Base-by-base conservation (phyloP, 1,140 invertebrate species). In the Elysia chlorotica region DNA sequence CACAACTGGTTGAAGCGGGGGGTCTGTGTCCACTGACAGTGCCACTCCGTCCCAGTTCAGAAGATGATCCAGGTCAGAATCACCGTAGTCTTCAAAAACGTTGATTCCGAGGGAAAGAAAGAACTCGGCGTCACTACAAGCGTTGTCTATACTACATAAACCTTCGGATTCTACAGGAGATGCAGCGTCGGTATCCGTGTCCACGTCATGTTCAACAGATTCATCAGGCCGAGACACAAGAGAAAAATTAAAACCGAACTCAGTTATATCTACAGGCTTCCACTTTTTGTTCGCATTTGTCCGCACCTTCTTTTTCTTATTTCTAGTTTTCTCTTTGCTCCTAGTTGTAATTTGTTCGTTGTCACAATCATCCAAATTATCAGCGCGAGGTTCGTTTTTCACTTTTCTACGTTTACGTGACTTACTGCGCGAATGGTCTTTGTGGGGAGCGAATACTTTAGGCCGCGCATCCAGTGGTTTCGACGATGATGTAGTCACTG, bases 281-380 rank as follows among this genome's bases (percentile, higher is more conserved):
- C 83, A 83, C 73, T 82, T 85, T 61, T 79, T 81, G 30, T 79
- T 80, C 65, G 78, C 78, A 35, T 69, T 73, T 36, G 65, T 72
- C 62, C 57, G 65, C 14, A 78, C 73, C 37, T 19, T 74, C 17
- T 68, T 73, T 56, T 61, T 48, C 41, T 35, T 63, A 23, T 63
- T 61, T 48, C 31, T 57, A 61, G 36, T 73, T 65, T 48, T n/a
- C 28, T 25, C 30, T 25, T 25, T 28, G 21, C 36, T 35, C 25
- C 5, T 33, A 38, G 10, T 2, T 10, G 33, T 35, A 36, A 23
- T 25, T n/a, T 61, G 31, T 56, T 65, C 35, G 33, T 69, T 67
- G 53, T 72, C 53, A 4, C n/a, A 0, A 1, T 23, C 30, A 31
- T 41, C 28, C 19, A 25, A 2, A 25, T 2, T 41, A 41, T 23